Percentiles rank a stretch among this genome's conserved stretches.
phyloP scores from a whole-genome alignment of 2,113 vertebrate species.

The Salvelinus alpinus region DNA sequence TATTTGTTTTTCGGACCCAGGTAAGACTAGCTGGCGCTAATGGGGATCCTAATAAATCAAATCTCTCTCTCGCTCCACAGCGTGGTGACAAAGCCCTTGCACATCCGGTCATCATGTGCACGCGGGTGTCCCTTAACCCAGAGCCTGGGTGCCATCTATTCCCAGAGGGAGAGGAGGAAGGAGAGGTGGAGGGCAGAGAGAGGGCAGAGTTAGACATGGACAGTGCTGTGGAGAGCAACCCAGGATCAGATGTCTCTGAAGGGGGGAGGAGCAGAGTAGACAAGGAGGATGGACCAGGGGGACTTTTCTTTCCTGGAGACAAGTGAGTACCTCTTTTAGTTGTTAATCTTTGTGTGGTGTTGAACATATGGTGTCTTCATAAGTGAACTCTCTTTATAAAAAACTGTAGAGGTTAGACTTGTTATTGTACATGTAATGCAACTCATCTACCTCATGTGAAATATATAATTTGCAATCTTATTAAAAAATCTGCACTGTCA shows the following conservation, averaged over 20 bases:
- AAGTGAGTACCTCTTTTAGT: slow-evolving; percentile 76
- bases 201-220: slow-evolving; percentile 85
- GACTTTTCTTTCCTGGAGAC: slow-evolving; percentile 84
- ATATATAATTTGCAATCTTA: too few relatives aligned
- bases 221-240: slow-evolving; percentile 86
- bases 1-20: too few relatives aligned
- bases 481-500: too few relatives aligned
- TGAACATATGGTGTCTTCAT: too few relatives aligned
- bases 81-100: slow-evolving; percentile 69
- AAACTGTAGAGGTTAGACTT: too few relatives aligned
- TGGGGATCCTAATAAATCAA: too few relatives aligned
- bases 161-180: slow-evolving; percentile 76
- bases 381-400: too few relatives aligned
- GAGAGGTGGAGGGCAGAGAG: slow-evolving; percentile 78
- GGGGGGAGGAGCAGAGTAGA: slow-evolving; percentile 66
- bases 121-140: slow-evolving; percentile 64
- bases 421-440: too few relatives aligned
- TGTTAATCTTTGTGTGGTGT: too few relatives aligned
- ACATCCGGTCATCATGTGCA: slow-evolving; percentile 78
- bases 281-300: slow-evolving; percentile 75
- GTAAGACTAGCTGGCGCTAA: too few relatives aligned
- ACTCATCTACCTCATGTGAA: too few relatives aligned
- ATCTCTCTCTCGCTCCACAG: slow-evolving; percentile 56
- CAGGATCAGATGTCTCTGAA: slow-evolving; percentile 80
- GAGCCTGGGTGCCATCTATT: slow-evolving; percentile 73